Base-by-base conservation (phyloP, 1,140 invertebrate species). In the Hesperophylax magnus region DNA sequence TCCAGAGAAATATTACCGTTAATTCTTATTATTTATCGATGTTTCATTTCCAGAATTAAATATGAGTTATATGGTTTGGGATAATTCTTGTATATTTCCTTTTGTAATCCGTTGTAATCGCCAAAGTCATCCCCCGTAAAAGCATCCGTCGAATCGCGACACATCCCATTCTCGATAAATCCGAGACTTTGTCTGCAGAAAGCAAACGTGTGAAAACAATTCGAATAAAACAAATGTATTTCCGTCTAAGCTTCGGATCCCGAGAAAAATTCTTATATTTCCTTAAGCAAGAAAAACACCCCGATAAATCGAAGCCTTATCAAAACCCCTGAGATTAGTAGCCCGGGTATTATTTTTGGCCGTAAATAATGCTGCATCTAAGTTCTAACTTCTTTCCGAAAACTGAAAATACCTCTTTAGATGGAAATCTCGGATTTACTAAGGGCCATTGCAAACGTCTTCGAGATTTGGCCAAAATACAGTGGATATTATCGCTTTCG, bases 201-300 rank as follows among this genome's bases (percentile, higher is more conserved):
- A 20, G 31, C 67, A 39, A 7, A 47, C 39, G 67, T 53, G 67
- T 47, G 31, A 52, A 71, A 52, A 71, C 67, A 71, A 71, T 71
- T 18, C 47, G 18, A 72, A 52, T 72, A 72, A 72, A 24, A 72
- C 22, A 6, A 14, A 54, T 54, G 69, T 72, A 53, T 54, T 72
- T 72, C 17, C 17, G 52, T 17, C 22, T 72, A 4, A 24, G 69
- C 47, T 15, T 9, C 11, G 69, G 22, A 72, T 27, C 20, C 69
- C 69, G 20, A n/a, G 14, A 22, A 67, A 67, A 72, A 54, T 72
- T 72, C 34, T 53, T 72, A 72, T 72, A 54, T 72, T 72, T 72
- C 52, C 63, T 53, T 22, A 54, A 18, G 14, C 34, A n/a, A 34
- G 20, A 56, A 53, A 34, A 54, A 27, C 69, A 27, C 69, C 22